Percentiles rank a stretch among this genome's conserved stretches.
phyloP scores from a whole-genome alignment of 2,888 invertebrate species.

The Arge pagana region DNA sequence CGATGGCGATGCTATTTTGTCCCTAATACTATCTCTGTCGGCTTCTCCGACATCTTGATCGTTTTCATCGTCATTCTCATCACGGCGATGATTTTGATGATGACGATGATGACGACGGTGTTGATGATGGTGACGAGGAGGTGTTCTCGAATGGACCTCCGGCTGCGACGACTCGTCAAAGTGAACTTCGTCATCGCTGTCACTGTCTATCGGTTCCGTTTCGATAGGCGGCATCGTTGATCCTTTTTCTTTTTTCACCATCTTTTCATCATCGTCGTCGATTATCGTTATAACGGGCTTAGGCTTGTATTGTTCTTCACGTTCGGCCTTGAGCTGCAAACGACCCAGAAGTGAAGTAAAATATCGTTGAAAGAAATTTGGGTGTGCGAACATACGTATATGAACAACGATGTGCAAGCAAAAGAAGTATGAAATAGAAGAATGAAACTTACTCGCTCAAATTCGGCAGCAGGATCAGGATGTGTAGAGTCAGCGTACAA shows the following conservation, averaged over 20 bases:
- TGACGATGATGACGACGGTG: constrained; percentile 55
- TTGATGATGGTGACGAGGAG: constrained; percentile 53
- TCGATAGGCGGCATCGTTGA: constrained; percentile 66
- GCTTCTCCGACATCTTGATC: constrained; percentile 42
- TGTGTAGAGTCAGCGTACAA: constrained; percentile 71
- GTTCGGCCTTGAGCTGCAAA: constrained; percentile 68
- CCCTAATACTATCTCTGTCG: constrained; percentile 45
- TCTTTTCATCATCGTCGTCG: constrained; percentile 56
- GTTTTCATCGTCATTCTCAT: constrained; percentile 42
- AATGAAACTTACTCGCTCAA: constrained; percentile 68
- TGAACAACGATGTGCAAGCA: constrained; percentile 20
- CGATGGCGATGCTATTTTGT: constrained; percentile 45
- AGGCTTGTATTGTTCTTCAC: constrained; percentile 84
- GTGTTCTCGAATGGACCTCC: constrained; percentile 50
- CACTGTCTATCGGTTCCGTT: constrained; percentile 77
- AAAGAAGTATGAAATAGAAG: constrained; percentile 8
- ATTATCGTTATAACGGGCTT: constrained; percentile 72
- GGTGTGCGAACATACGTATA: constrained; percentile 3
- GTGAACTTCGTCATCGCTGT: constrained; percentile 58
- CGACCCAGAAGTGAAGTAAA: constrained; percentile 11
- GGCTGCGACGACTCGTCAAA: constrained; percentile 50
- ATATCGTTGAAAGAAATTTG: constrained; percentile 15
- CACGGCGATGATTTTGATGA: constrained; percentile 54
- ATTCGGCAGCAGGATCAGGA: constrained; percentile 69
- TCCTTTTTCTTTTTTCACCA: constrained; percentile 53